Percentiles rank a stretch among this genome's conserved stretches.
Conservation (phyloP, 1,140 invertebrate genomes). For the Himalopsyche phryganea region DNA sequence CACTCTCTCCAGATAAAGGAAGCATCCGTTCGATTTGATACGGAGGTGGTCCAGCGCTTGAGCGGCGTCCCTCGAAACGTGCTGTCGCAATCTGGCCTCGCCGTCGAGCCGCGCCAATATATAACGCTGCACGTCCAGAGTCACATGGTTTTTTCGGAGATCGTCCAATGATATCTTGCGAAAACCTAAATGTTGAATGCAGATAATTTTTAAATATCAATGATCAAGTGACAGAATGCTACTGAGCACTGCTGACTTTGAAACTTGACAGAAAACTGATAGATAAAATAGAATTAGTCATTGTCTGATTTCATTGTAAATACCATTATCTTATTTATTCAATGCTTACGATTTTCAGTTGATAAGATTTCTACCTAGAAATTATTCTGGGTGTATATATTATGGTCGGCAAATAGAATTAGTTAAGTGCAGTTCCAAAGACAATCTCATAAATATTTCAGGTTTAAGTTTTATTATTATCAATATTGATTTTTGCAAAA, state of each 20-base stretch:
- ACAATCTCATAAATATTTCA: too few species aligned
- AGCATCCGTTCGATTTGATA: constrained; percentile 95
- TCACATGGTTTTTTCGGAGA: constrained; percentile 81
- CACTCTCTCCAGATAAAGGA: constrained; percentile 90
- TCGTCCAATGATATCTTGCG: constrained; percentile 91
- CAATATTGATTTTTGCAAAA: too few species aligned
- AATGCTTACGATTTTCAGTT: too few species aligned
- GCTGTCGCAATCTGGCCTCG: constrained; percentile 74
- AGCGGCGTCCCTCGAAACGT: constrained; percentile 69
- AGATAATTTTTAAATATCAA: background rate
- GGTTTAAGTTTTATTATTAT: too few species aligned
- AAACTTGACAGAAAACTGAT: background rate
- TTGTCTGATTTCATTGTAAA: too few species aligned
- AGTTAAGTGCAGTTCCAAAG: too few species aligned
- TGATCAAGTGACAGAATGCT: background rate
- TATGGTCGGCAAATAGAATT: too few species aligned
- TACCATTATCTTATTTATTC: too few species aligned
- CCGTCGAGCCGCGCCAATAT: constrained; percentile 86
- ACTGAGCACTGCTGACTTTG: background rate
- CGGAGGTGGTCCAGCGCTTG: constrained; percentile 93
- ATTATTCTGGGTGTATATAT: too few species aligned
- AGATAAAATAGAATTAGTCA: too few species aligned
- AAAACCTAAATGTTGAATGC: constrained; percentile 60
- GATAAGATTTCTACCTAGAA: too few species aligned
- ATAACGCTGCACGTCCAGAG: constrained; percentile 91